Percentiles rank a stretch among this genome's conserved stretches.
Conservation (phyloP, 2,888 invertebrate species). For the Dioctria linearis region DNA sequence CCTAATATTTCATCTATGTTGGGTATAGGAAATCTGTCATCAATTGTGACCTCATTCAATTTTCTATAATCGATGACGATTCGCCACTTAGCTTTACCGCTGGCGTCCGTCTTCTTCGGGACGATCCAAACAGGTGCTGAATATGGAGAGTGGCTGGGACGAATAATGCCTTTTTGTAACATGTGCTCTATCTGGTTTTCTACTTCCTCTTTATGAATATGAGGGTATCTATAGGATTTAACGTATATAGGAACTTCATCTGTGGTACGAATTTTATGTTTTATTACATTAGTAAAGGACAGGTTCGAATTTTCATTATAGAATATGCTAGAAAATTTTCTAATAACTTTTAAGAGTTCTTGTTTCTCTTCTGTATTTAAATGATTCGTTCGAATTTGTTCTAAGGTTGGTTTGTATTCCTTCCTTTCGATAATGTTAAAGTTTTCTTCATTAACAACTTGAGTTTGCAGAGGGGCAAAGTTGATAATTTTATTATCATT, state of each 20-base stretch:
- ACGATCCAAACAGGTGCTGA: too few species aligned
- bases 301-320: neutral
- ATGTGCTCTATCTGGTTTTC: too few species aligned
- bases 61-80: too few species aligned
- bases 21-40: too few species aligned
- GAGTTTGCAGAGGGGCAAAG: neutral
- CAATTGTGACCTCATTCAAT: too few species aligned
- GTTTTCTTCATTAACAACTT: constrained; percentile 4
- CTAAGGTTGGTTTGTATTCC: neutral
- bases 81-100: too few species aligned
- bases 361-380: constrained; percentile 6
- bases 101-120: too few species aligned
- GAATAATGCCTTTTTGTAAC: too few species aligned
- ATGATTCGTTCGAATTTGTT: neutral
- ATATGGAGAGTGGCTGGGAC: too few species aligned
- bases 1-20: neutral
- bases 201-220: neutral
- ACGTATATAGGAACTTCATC: neutral
- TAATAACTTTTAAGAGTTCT: neutral
- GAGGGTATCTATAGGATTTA: constrained; percentile 3
- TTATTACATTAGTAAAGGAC: neutral
- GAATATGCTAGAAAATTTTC: neutral
- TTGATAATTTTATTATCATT: neutral
- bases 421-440: constrained; percentile 7
- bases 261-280: constrained; percentile 2